A percentile compares a stretch with the other conserved stretches of the same genome.
phyloP scores from a whole-genome alignment of 2,888 invertebrate species.

The Xestia rhomboidea region DNA sequence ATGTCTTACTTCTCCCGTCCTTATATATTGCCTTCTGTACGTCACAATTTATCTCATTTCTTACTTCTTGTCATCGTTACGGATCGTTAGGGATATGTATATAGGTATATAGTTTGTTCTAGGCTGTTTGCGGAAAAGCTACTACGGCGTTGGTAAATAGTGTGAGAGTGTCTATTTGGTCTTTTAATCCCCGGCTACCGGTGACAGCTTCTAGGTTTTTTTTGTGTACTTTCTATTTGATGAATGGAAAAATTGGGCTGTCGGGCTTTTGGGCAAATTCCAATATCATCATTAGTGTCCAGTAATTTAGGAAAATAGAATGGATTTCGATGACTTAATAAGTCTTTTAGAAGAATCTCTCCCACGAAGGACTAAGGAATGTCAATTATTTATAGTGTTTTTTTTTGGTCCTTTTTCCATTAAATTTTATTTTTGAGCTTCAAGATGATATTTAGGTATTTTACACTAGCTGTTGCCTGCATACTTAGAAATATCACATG shows the following conservation, averaged over 20 bases:
- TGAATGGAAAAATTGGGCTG: not conserved
- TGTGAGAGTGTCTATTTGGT: constrained; percentile 39
- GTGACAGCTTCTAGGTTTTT: constrained; percentile 33
- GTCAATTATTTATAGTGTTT: no score
- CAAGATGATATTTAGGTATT: no score
- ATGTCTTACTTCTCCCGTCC: constrained; percentile 14
- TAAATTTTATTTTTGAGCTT: not conserved
- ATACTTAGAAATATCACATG: no score
- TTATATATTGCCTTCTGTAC: constrained; percentile 60
- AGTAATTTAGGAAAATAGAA: not conserved
- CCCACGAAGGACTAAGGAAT: not conserved
- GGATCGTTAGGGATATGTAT: constrained; percentile 34
- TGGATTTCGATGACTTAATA: not conserved
- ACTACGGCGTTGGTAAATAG: constrained; percentile 32
- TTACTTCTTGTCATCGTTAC: constrained; percentile 60
- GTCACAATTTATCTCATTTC: constrained; percentile 64
- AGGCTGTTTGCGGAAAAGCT: constrained; percentile 45
- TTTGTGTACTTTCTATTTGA: constrained; percentile 1
- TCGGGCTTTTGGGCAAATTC: not conserved
- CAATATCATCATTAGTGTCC: not conserved
- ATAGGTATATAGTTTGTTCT: constrained; percentile 13
- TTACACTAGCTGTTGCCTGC: no score
- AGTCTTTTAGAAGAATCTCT: not conserved
- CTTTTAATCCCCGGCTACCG: constrained; percentile 16
- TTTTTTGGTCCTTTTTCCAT: not conserved